A percentile compares a stretch with the other conserved stretches of the same genome.
These are phyloP conservation scores for Zaprionus obscuricornis DNA, from an alignment of 2,888 invertebrate species.

Conservation along the genomic window DNA sequence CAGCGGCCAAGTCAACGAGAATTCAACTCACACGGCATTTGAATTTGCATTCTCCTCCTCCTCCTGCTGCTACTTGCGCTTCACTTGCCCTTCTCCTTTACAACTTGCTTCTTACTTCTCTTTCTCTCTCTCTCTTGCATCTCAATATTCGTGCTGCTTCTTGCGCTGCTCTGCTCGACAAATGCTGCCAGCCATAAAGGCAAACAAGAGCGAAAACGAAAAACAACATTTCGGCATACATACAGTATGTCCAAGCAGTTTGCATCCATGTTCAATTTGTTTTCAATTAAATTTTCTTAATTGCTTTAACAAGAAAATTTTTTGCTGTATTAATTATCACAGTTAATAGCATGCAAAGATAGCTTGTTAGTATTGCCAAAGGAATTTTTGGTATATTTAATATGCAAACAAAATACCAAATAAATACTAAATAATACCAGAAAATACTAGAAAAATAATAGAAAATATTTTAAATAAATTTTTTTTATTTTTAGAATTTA, in stretches of 20 bases:
- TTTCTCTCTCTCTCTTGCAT: no score
- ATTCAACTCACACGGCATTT: constrained; percentile 59
- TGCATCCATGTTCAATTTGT: constrained; percentile 27
- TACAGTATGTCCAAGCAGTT: constrained; percentile 41
- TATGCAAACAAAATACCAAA: no score
- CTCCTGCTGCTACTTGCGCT: constrained; percentile 4
- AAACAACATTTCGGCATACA: constrained; percentile 41
- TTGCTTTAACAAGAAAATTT: constrained; percentile 17
- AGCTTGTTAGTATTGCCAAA: no score
- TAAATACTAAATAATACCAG: no score
- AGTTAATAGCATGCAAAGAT: no score
- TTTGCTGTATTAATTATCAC: no score
- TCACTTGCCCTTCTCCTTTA: no score
- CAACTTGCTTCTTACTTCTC: no score
- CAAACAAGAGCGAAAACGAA: constrained; percentile 39
- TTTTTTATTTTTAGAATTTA: no score
- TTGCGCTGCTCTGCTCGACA: background rate
- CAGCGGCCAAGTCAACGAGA: constrained; percentile 57
- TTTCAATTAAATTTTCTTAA: constrained; percentile 34
- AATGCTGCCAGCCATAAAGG: constrained; percentile 27
- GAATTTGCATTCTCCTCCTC: constrained; percentile 50
- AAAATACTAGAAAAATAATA: no score
- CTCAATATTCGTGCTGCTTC: constrained; percentile 4
- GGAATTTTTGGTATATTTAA: no score
- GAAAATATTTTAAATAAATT: no score